phyloP scores from a whole-genome alignment of 1,140 invertebrate genomes.

The Danaus melanippus region DNA sequence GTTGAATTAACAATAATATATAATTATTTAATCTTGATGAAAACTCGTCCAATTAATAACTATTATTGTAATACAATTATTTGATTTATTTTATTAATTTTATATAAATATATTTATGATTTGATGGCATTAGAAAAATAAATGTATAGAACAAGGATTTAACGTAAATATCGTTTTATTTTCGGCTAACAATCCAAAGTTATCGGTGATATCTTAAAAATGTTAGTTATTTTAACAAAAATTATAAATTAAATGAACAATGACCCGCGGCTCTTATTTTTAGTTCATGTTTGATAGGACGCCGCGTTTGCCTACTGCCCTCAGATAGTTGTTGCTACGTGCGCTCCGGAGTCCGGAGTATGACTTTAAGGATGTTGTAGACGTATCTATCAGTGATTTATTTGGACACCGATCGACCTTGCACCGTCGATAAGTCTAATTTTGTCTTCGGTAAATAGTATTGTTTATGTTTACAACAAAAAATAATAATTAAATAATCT shows the following conservation, averaged over 20 bases:
- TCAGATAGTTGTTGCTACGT: slow-evolving; percentile 47
- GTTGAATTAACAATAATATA: too few species aligned
- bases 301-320: slow-evolving; percentile 16
- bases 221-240: background rate
- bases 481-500: too few species aligned
- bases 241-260: slow-evolving; percentile 22
- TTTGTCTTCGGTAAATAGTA: background rate
- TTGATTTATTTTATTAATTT: too few species aligned
- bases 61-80: too few species aligned
- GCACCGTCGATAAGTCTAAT: slow-evolving; percentile 1
- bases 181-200: background rate
- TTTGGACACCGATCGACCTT: background rate
- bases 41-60: too few species aligned
- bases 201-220: background rate
- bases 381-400: background rate
- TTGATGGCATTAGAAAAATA: too few species aligned
- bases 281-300: slow-evolving; percentile 29
- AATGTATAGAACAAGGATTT: too few species aligned
- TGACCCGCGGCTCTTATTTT: slow-evolving; percentile 45
- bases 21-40: too few species aligned
- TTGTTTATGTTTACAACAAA: too few species aligned
- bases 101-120: too few species aligned
- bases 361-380: too few species aligned
- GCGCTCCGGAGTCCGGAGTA: slow-evolving; percentile 15
- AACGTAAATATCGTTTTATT: too few species aligned